phyloP scores from a whole-genome alignment of 2,113 vertebrate genomes.

The Protobothrops flavoviridis region DNA sequence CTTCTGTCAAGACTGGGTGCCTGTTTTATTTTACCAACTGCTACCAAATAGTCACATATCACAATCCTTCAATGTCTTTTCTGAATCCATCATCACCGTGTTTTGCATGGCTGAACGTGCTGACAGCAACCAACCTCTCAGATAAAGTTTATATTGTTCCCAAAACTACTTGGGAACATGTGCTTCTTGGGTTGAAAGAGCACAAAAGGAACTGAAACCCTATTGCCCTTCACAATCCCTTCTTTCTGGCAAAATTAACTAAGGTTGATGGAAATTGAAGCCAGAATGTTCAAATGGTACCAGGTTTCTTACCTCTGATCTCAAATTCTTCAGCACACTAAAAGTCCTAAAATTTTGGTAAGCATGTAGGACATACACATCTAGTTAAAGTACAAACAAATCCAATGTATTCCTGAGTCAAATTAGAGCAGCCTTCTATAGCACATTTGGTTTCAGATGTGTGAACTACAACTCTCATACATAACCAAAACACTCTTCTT shows the following conservation, averaged over 20 bases:
- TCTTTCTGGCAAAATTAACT: neutral
- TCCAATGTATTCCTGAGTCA: neutral
- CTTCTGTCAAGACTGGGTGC: neutral
- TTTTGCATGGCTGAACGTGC: neutral
- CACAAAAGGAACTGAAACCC: neutral
- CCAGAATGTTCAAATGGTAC: neutral
- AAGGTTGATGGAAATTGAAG: neutral
- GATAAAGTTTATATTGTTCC: neutral
- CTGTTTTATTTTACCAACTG: conserved; percentile 1
- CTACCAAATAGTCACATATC: neutral
- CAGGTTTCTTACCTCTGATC: neutral
- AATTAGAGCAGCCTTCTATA: neutral
- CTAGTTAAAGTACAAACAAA: neutral
- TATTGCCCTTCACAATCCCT: neutral
- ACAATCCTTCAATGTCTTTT: neutral
- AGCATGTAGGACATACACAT: neutral
- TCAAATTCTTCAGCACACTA: neutral
- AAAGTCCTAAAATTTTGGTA: neutral
- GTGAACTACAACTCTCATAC: neutral
- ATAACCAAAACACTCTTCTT: neutral
- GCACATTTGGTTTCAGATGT: neutral
- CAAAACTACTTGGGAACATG: neutral
- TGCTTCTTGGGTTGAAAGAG: neutral
- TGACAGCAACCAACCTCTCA: neutral
- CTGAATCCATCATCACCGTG: neutral